Base-by-base conservation (phyloP, 2,888 invertebrate genomes). In the Germaria angustata region DNA sequence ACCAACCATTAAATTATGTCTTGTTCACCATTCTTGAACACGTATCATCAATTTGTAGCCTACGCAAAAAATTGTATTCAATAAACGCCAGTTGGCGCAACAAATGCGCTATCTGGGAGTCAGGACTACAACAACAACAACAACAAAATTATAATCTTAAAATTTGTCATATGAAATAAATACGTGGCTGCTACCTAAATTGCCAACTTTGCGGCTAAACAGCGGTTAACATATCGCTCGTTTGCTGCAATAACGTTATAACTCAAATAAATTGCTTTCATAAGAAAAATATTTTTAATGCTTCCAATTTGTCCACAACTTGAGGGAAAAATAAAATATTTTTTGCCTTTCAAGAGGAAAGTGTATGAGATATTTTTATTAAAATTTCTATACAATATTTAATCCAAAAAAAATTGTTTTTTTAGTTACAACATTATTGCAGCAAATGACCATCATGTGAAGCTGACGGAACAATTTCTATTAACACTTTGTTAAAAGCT, bases 1-100 rank as follows among this genome's bases (percentile, higher is more conserved):
- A 32, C 44, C 41, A 68, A 44, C 51, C 66, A 80, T 80, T 73
- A 73, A 80, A 80, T 80, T 53, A 66, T 80, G 66, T 55, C 59
- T 68, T 66, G 65, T 66, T 59, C 66, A 72, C 32, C 49, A 61
- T 73, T 63, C 49, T 72, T 51, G 15, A 68, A 68, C 79, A 73
- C 59, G 72, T 80, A 81, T 85, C 84, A 84, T 78, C 83, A 84
- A 84, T 85, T 84, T 84, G 81, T 84, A 57, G 84, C 86, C 87
- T 86, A 87, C 87, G 87, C 85, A 69, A 59, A 72, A 59, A 20
- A 72, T 61, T 73, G 61, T 69, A 77, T 77, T 77, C 77, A 77
- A 77, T 77, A 77, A 77, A 77, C 69, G 77, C 77, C 69, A 77
- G 51, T 61, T 61, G 59, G 61, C n/a, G 51, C 32, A 53, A 61